Evolutionary conservation across 2,888 invertebrate genomes (phyloP).

Genomic region (Bibio marci): DNA sequence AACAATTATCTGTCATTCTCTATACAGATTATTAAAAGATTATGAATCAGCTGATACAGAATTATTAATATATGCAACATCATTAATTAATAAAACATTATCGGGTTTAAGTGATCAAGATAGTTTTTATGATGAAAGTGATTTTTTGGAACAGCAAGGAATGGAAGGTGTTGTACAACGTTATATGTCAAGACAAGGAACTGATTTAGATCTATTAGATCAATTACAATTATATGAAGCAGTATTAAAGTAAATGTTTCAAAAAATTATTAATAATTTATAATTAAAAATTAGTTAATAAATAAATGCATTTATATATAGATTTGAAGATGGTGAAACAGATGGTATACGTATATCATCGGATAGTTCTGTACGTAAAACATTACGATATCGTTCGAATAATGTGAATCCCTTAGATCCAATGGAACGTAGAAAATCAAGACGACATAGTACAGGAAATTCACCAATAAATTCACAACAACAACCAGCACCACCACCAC

Average conservation of each 20-base stretch:
- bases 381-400: slow-evolving; percentile 49
- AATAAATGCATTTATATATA: too few relatives aligned
- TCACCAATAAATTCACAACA: slow-evolving; percentile 30
- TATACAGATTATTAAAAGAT: slow-evolving; percentile 76
- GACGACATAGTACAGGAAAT: slow-evolving; percentile 54
- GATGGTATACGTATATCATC: slow-evolving; percentile 35
- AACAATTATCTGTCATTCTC: too few relatives aligned
- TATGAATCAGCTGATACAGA: slow-evolving; percentile 95
- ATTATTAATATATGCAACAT: slow-evolving; percentile 87
- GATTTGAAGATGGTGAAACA: slow-evolving; percentile 35
- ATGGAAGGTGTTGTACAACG: slow-evolving; percentile 74
- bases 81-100: slow-evolving; percentile 86
- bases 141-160: slow-evolving; percentile 85
- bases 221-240: slow-evolving; percentile 93
- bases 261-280: not conserved
- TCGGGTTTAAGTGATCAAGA: slow-evolving; percentile 90
- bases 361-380: slow-evolving; percentile 53
- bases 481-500: slow-evolving; percentile 19
- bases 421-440: slow-evolving; percentile 59
- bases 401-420: slow-evolving; percentile 32
- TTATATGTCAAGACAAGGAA: slow-evolving; percentile 82
- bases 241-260: slow-evolving; percentile 59
- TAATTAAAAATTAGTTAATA: not conserved
- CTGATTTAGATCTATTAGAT: slow-evolving; percentile 79
- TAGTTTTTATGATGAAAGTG: slow-evolving; percentile 94